Conservation (phyloP, 2,797 vertebrate species). For the Atherinosoma microstoma region DNA sequence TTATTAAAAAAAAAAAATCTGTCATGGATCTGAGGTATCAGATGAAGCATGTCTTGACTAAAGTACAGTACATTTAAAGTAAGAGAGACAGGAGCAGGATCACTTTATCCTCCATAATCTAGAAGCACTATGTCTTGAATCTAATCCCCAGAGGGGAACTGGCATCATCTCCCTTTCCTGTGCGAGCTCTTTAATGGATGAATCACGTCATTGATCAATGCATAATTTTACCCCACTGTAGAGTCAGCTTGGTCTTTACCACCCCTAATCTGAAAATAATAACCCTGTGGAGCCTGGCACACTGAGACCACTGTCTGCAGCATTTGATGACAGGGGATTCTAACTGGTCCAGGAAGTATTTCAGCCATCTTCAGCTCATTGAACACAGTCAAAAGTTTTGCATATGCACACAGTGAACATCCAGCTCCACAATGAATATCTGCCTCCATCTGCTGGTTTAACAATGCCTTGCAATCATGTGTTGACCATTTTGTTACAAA, state of each 20-base stretch:
- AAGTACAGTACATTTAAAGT: background rate
- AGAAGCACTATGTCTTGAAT: conserved; percentile 12
- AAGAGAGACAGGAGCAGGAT: conserved; percentile 21
- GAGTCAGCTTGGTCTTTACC: background rate
- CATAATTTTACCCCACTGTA: conserved; percentile 33
- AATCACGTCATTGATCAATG: conserved; percentile 52
- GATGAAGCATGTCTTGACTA: background rate
- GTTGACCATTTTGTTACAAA: background rate
- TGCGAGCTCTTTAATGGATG: conserved; percentile 43
- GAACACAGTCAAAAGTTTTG: background rate
- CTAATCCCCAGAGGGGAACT: conserved; percentile 43
- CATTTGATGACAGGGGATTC: background rate
- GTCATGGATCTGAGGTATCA: background rate
- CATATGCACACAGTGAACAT: background rate
- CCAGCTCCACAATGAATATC: conserved; percentile 1
- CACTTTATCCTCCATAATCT: conserved; percentile 28
- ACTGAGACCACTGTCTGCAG: background rate
- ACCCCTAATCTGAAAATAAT: conserved; percentile 34
- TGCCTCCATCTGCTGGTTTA: conserved; percentile 67
- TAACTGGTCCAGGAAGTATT: conserved; percentile 1
- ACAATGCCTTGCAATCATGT: background rate
- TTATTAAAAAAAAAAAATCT: background rate
- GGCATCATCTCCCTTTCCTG: conserved; percentile 26
- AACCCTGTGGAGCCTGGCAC: background rate
- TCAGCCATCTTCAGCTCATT: background rate